Conservation (phyloP, 2,113 vertebrate species). For the Scomber colias region DNA sequence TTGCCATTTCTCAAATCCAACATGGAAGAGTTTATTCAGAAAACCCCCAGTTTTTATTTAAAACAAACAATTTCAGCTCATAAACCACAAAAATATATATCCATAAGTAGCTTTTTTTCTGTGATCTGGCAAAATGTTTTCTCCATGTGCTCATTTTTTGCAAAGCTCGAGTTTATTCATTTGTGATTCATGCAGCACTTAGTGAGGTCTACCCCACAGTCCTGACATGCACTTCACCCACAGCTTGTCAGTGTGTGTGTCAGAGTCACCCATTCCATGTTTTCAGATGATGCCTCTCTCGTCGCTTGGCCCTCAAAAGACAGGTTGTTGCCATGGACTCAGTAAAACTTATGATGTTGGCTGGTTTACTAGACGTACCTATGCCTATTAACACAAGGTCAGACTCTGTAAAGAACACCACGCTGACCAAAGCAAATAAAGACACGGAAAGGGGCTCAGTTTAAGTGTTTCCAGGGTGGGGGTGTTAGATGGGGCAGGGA, state of each 20-base stretch:
- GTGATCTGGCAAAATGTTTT: constrained; percentile 46
- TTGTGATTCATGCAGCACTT: constrained; percentile 62
- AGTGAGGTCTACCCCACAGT: constrained; percentile 37
- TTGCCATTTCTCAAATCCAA: constrained; percentile 53
- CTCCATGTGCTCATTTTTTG: constrained; percentile 52
- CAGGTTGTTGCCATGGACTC: constrained; percentile 48
- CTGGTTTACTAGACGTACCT: constrained; percentile 53
- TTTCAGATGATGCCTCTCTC: constrained; percentile 42
- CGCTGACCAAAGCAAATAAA: constrained; percentile 74
- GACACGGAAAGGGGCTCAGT: constrained; percentile 52
- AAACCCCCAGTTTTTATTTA: constrained; percentile 55
- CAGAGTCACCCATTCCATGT: constrained; percentile 60
- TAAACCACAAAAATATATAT: constrained; percentile 61
- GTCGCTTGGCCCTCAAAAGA: constrained; percentile 30
- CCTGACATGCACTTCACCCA: constrained; percentile 55
- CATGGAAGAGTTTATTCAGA: constrained; percentile 72
- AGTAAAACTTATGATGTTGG: constrained; percentile 55
- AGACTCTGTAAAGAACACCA: constrained; percentile 66
- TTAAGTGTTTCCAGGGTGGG: constrained; percentile 73
- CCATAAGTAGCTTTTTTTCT: constrained; percentile 35
- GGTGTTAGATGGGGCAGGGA: constrained; percentile 51
- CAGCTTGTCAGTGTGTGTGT: constrained; percentile 59
- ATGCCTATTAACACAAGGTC: constrained; percentile 70
- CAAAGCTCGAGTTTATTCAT: constrained; percentile 47
- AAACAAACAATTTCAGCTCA: constrained; percentile 68